These are phyloP conservation scores for Cynodonichthys magdalenae DNA, from an alignment of 2,797 vertebrate species.

Conservation along the genomic window DNA sequence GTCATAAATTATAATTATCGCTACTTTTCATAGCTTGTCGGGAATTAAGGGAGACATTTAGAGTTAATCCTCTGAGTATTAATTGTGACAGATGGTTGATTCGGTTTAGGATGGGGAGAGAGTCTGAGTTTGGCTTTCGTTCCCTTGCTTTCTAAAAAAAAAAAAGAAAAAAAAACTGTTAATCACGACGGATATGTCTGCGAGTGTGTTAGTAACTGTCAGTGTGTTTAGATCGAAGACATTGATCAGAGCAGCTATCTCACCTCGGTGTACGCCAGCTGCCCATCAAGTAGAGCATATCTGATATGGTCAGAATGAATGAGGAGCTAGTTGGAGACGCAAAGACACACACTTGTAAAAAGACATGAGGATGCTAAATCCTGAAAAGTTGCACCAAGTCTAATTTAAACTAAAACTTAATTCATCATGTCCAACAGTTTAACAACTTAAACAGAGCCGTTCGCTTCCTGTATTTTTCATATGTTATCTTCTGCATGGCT, in stretches of 20 bases:
- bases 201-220: conserved; percentile 52
- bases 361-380: neutral
- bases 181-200: conserved; percentile 52
- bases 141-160: conserved; percentile 4
- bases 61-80: conserved; percentile 26
- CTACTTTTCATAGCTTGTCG: conserved; percentile 27
- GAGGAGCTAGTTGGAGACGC: conserved; percentile 22
- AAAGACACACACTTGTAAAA: neutral
- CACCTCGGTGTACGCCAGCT: conserved; percentile 62
- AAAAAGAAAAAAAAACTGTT: conserved; percentile 30
- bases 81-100: conserved; percentile 44
- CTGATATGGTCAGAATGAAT: conserved; percentile 60
- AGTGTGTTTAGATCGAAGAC: conserved; percentile 65
- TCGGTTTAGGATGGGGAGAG: conserved; percentile 12
- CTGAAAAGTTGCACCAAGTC: neutral
- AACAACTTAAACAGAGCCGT: neutral
- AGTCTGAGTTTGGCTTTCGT: conserved; percentile 21
- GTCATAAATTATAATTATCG: conserved; percentile 51
- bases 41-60: conserved; percentile 28
- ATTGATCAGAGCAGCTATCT: conserved; percentile 69
- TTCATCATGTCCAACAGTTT: conserved; percentile 6
- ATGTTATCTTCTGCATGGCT: conserved; percentile 3
- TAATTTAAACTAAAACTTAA: neutral
- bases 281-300: conserved; percentile 65
- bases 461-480: conserved; percentile 18